Evolutionary conservation across 2,113 vertebrate species (phyloP), one percentile per base, ranked within the genome.

Genomic region (Burhinus bistriatus): DNA sequence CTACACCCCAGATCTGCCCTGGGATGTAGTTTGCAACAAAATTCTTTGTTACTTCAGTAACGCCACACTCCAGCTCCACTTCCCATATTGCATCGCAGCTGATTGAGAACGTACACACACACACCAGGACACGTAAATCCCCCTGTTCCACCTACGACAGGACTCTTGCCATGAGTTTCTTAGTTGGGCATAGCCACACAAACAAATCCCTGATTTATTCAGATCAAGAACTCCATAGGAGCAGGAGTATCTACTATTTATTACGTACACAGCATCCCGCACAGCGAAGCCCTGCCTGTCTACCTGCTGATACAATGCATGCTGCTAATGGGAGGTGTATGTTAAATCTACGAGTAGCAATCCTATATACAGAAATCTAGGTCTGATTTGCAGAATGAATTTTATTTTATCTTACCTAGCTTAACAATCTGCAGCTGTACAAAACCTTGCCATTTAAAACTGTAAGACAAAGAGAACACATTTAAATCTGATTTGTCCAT

Each of bases 381-480:
- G 65, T 66, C 59, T 82, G 64, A 84, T 91, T 61, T 84, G 44
- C 42, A 72, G 75, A 64, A 66, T 0, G 1, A 58, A 32, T 77
- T 79, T 93, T 59, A 58, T 75, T 91, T 82, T 58, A n/a, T 80
- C 87, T 88, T 51, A n/a, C 66, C 78, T 49, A 93, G 64, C 20
- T 80, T 79, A 72, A 66, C 38, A 90, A 80, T 21, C 83, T 0
- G 0, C 42, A 42, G 44, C 75, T 10, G 5, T 55, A 34, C 54
- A 87, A 90, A 85, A 51, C 55, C 83, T 64, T 13, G 14, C 58
- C 4, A 65, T 65, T 79, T 57, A 55, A 75, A 91, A 49, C 59
- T 22, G 68, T 5, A 83, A 82, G 49, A 94, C 70, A 91, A 95
- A 83, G 83, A 89, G 64, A 90, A 92, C 54, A 52, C 42, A 52